Percentiles rank a stretch among this genome's conserved stretches.
Conservation (phyloP, 1,140 invertebrate species). For the Druon quercuslanigerum region DNA sequence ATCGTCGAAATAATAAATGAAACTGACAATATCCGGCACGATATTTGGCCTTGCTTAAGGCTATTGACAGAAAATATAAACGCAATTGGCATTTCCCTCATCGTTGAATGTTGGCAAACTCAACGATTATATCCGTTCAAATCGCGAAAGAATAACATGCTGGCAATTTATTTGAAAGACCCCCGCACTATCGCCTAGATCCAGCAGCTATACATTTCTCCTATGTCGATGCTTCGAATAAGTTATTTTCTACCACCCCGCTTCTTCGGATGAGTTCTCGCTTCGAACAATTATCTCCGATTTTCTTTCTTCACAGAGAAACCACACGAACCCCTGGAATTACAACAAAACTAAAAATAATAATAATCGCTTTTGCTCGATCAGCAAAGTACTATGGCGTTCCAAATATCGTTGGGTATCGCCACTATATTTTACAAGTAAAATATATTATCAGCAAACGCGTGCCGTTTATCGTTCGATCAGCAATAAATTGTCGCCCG, state of each 20-base stretch:
- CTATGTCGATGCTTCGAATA: not conserved
- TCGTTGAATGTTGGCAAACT: conserved; percentile 16
- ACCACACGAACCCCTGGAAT: not conserved
- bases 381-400: conserved; percentile 13
- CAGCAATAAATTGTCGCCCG: conserved; percentile 25
- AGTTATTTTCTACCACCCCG: not conserved
- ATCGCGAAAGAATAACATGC: not conserved
- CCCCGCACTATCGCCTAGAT: not conserved
- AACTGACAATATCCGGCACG: conserved; percentile 4
- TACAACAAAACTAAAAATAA: not conserved
- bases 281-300: no score
- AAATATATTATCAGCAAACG: conserved; percentile 28
- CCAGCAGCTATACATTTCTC: not conserved
- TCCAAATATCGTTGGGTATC: conserved; percentile 13
- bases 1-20: conserved; percentile 20
- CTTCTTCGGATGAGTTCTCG: not conserved
- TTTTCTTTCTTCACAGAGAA: no score
- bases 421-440: conserved; percentile 22
- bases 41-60: conserved; percentile 7
- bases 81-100: not conserved
- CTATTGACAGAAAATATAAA: not conserved
- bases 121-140: not conserved
- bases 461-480: conserved; percentile 21
- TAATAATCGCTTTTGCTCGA: conserved; percentile 18
- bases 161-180: not conserved